Base-by-base conservation (phyloP, 2,888 invertebrate species). In the Lasioglossum vierecki region DNA sequence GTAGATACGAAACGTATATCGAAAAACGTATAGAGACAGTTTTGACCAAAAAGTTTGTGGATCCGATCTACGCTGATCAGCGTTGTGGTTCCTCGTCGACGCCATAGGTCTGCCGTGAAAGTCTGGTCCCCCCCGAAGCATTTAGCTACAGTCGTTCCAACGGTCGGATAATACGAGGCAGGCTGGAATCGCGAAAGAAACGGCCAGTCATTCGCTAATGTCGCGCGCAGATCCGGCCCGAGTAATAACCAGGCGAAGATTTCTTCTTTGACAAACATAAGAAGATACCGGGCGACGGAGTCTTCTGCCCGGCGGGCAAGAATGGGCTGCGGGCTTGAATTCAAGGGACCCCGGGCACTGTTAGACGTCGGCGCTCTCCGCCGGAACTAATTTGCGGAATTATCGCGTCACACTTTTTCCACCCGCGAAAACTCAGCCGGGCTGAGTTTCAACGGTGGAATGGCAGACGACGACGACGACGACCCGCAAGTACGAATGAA, bases 311-410 rank as follows among this genome's bases (percentile, higher is more conserved):
- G 26, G 35, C 30, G 18, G 30, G 41, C 76, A 60, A 84, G 80
- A 85, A 84, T 84, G 72, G 8, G 18, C 49, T 30, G 44, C 13
- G 18, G 68, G 26, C n/a, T 41, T 57, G 26, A 73, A 76, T 78
- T 82, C 73, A 63, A 71, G 76, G 83, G 41, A n/a, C 13, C 39
- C n/a, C n/a, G 22, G 35, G 18, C n/a, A 35, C 30, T 73, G 30
- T 63, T 76, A 49, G 77, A 60, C 49, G 63, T 35, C 53, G n/a
- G 30, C 35, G 73, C 73, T 79, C 41, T 70, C 79, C 70, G 8
- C 30, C 60, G 79, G 74, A 79, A 76, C 80, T 78, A 83, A 83
- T 83, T 90, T 70, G 44, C 75, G 72, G 73, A 79, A 89, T 86
- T 88, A 87, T 86, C 85, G 75, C 46, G 71, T 49, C 63, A 60